Base-by-base conservation (phyloP, 23 tunicate species). In the Botrylloides violaceus region DNA sequence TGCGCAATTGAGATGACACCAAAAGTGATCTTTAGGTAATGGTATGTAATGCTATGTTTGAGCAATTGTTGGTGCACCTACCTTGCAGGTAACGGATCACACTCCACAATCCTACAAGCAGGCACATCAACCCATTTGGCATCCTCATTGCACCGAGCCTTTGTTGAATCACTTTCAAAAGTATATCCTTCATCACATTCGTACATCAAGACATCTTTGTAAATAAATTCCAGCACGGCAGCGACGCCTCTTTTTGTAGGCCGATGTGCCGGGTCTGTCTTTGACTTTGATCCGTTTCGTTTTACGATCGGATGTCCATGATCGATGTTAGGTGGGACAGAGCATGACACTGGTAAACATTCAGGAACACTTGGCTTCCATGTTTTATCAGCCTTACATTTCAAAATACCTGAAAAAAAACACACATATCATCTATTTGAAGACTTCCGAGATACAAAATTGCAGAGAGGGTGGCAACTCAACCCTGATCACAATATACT, bases 291-390 rank as follows among this genome's bases (percentile, higher is more conserved):
- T 28, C 4, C 9, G 64, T 59, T 7, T 21, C 19, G 64, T 3
- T 4, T 34, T 4, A 63, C 19, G 7, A 78, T 68, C 3, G 70
- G 35, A 33, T 23, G 2, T 15, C 97, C 97, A 61, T 90, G 61
- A 12, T 71, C 3, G 0, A 83, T 27, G 5, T 49, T 59, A 30
- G 90, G 85, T 4, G 75, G 85, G 7, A 34, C 4, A 4, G 87
- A 85, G 68, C 97, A 90, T 3, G 82, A 83, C 3, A 90, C 82
- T 0, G 86, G 85, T 59, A 82, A 39, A 37, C 97, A 90, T 71
- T 7, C 49, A 15, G 97, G 88, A 2, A 49, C 34, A 33, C 29
- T 9, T 12, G 87, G 79, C 36, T 38, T 36, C 97, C 97, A 90
- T 2, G 74, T 37, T 0, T 85, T 85, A 55, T 83, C 81, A 0